phyloP scores from a whole-genome alignment of 1,140 invertebrate species.

The Caenorhabditis brenneri region DNA sequence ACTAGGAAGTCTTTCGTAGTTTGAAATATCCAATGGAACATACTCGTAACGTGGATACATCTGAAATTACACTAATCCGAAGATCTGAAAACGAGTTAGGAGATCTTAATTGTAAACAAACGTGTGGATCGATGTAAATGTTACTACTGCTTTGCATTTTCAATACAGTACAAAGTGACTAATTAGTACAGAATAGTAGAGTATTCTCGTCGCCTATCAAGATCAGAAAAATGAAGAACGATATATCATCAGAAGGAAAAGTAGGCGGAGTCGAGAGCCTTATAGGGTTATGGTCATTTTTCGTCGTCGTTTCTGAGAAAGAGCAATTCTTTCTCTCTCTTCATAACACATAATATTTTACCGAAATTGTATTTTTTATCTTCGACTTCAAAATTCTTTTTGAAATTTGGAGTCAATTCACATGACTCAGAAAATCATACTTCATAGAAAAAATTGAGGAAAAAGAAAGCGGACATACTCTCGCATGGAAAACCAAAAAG shows the following conservation, averaged over 20 bases:
- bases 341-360: not conserved
- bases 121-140: not conserved
- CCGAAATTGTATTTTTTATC: slow-evolving; percentile 21
- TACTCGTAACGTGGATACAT: slow-evolving; percentile 32
- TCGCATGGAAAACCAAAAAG: not conserved
- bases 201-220: slow-evolving; percentile 1
- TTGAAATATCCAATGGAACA: not conserved
- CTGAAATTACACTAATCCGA: not conserved
- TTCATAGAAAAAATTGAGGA: not conserved
- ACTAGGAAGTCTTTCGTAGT: not conserved
- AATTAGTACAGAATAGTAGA: not conserved
- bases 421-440: slow-evolving; percentile 17
- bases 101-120: not conserved
- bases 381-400: slow-evolving; percentile 18
- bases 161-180: not conserved
- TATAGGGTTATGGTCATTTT: slow-evolving; percentile 19
- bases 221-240: not conserved
- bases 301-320: not conserved
- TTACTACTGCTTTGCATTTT: not conserved
- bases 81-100: not conserved
- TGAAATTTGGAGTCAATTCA: not conserved
- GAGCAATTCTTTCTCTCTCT: not conserved
- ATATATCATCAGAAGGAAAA: slow-evolving; percentile 9
- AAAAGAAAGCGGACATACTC: not conserved
- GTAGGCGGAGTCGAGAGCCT: not conserved